A percentile compares a stretch with the other conserved stretches of the same genome.
Evolutionary conservation across 2,888 invertebrate genomes (phyloP).

Genomic region (Drosophila sordidapex): DNA sequence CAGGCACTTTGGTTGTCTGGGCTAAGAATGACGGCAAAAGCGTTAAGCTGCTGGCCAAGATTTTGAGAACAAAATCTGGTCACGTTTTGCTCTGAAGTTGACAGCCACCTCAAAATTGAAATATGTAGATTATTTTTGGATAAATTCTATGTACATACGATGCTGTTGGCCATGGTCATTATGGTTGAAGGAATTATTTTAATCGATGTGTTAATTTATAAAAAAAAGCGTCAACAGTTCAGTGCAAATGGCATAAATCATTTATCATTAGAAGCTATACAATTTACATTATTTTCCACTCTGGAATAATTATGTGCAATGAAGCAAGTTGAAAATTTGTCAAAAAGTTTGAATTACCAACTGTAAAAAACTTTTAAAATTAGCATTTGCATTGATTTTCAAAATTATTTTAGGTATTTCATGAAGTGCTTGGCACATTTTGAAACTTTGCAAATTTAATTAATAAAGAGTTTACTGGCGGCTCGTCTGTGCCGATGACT

Average conservation of each 20-base stretch:
- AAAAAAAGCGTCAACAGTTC: slow-evolving; percentile 7
- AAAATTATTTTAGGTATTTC: slow-evolving; percentile 26
- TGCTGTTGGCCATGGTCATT: slow-evolving; percentile 5
- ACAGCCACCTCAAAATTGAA: slow-evolving; percentile 52
- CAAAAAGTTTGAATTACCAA: slow-evolving; percentile 17
- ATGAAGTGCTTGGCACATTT: slow-evolving; percentile 27
- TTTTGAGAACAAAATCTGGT: slow-evolving; percentile 40
- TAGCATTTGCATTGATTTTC: slow-evolving; percentile 38
- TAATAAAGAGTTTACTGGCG: slow-evolving; percentile 24
- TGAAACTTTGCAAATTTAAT: slow-evolving; percentile 44
- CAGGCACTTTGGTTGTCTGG: neutral
- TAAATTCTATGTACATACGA: slow-evolving; percentile 19
- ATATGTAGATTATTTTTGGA: slow-evolving; percentile 39
- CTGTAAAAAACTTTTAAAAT: slow-evolving; percentile 23
- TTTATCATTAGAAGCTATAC: slow-evolving; percentile 37
- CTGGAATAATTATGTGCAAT: slow-evolving; percentile 30
- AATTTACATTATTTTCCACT: slow-evolving; percentile 40
- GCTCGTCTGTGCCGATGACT: neutral
- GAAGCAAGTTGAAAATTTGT: slow-evolving; percentile 25
- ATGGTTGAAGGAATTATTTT: slow-evolving; percentile 39
- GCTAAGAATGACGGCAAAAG: slow-evolving; percentile 24
- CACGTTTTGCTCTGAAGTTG: slow-evolving; percentile 41
- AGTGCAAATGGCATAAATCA: slow-evolving; percentile 41
- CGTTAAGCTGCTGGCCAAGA: slow-evolving; percentile 19
- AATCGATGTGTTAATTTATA: slow-evolving; percentile 26